These are phyloP conservation scores for Petrocephalus sullivani DNA, from an alignment of 2,797 vertebrate genomes.

Conservation along the genomic window DNA sequence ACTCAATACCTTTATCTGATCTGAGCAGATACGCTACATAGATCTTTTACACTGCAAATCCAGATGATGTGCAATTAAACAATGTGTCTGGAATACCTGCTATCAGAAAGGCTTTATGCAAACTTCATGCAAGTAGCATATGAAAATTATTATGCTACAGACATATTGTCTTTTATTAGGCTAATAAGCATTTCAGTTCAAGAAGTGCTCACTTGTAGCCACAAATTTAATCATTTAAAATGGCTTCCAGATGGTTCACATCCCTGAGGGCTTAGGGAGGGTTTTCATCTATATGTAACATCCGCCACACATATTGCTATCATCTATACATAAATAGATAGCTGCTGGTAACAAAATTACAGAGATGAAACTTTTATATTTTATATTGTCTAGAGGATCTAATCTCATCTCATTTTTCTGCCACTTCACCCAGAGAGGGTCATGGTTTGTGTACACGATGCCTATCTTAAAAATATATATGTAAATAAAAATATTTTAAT, in stretches of 20 bases:
- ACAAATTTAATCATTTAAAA: conserved; percentile 7
- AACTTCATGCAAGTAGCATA: neutral
- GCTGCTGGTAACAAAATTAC: neutral
- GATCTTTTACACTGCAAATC: neutral
- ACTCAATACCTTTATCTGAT: neutral
- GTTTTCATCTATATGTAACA: neutral
- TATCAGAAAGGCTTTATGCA: neutral
- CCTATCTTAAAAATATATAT: conserved; percentile 8
- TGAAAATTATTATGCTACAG: neutral
- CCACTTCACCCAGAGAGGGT: neutral
- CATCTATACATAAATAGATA: neutral
- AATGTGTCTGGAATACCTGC: neutral
- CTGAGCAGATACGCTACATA: neutral
- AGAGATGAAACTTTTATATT: neutral
- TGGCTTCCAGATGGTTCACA: neutral
- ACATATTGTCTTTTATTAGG: neutral
- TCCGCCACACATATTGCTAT: neutral
- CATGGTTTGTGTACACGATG: neutral
- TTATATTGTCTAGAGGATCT: neutral
- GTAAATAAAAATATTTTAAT: neutral
- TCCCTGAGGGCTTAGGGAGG: neutral
- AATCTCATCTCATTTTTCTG: neutral
- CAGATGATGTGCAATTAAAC: neutral
- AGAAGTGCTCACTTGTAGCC: neutral
- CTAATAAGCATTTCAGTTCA: conserved; percentile 2